Evolutionary conservation across 1,140 invertebrate genomes (phyloP).

Genomic region (Drosophila athabasca): DNA sequence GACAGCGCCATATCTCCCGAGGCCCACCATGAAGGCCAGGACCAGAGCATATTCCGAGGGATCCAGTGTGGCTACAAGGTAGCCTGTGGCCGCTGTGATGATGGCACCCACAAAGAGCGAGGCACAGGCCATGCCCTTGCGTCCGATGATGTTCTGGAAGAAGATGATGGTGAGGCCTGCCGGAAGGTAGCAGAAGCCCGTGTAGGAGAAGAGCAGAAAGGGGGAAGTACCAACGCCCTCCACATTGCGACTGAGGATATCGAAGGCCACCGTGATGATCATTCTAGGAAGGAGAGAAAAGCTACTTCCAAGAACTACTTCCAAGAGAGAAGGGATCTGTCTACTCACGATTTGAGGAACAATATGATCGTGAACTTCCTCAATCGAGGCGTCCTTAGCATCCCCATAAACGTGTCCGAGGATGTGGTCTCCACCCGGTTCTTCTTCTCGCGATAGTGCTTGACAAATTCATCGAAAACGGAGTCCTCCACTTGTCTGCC

Average conservation of each 20-base stretch:
- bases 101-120: slow-evolving; percentile 85
- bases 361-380: slow-evolving; percentile 85
- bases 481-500: slow-evolving; percentile 83
- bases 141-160: slow-evolving; percentile 85
- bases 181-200: slow-evolving; percentile 85
- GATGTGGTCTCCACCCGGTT: slow-evolving; percentile 46
- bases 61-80: slow-evolving; percentile 71
- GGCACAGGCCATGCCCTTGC: slow-evolving; percentile 85
- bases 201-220: slow-evolving; percentile 85
- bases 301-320: too few relatives aligned
- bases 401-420: slow-evolving; percentile 82
- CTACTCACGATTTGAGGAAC: slow-evolving; percentile 86
- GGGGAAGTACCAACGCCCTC: slow-evolving; percentile 86
- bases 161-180: slow-evolving; percentile 85
- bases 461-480: slow-evolving; percentile 83
- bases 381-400: slow-evolving; percentile 85
- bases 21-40: slow-evolving; percentile 80
- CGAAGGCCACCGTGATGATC: slow-evolving; percentile 86
- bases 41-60: slow-evolving; percentile 51
- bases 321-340: neutral
- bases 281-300: slow-evolving; percentile 79
- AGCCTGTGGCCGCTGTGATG: slow-evolving; percentile 83
- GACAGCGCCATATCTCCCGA: slow-evolving; percentile 86
- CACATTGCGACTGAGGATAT: slow-evolving; percentile 86
- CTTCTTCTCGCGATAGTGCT: slow-evolving; percentile 61